Evolutionary conservation across 2,113 vertebrate genomes (phyloP), one percentile per base, ranked within the genome.

Genomic region (Choloepus hoffmanni): DNA sequence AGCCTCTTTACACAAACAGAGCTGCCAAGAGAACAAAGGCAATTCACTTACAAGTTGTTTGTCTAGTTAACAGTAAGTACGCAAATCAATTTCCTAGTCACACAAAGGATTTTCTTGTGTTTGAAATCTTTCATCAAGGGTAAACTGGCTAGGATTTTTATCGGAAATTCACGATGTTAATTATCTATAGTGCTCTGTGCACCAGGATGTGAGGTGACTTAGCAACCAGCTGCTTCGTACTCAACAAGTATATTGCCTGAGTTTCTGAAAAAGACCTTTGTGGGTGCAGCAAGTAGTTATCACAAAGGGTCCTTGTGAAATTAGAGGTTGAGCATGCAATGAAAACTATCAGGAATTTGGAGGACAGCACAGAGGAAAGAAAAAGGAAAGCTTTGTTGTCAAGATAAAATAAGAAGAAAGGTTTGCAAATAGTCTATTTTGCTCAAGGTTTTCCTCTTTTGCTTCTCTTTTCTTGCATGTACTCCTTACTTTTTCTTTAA

Each of bases 21-120:
- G 94, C 95, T 94, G 96, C 95, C 92, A 89, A 92, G 95, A 95
- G 93, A 95, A 97, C 95, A 96, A 97, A 95, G 87, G 70, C 91
- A 96, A 94, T 97, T 97, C 94, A 62, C 92, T 96, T 89, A 60
- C 81, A 93, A 90, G 93, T 96, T 97, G 95, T 97, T 97, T 98
- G 96, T 97, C 96, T 97, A 96, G 94, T 90, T 96, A 97, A 95
- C 97, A 92, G 87, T 92, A 95, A 95, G 91, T 96, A 89, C 60
- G 48, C 68, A 96, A 96, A 95, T 93, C 96, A 95, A 94, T 95
- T 97, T 97, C 95, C 93, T 97, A 93, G 95, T 96, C 96, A 70
- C 88, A 96, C 96, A 97, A 98, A 97, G 84, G 86, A 60, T 94
- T 95, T 96, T 97, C 92, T 98, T 98, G 94, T 98, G 83, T 94